Percentiles rank a stretch among this genome's conserved stretches.
phyloP scores from a whole-genome alignment of 2,113 vertebrate species.

The Neotragus moschatus region DNA sequence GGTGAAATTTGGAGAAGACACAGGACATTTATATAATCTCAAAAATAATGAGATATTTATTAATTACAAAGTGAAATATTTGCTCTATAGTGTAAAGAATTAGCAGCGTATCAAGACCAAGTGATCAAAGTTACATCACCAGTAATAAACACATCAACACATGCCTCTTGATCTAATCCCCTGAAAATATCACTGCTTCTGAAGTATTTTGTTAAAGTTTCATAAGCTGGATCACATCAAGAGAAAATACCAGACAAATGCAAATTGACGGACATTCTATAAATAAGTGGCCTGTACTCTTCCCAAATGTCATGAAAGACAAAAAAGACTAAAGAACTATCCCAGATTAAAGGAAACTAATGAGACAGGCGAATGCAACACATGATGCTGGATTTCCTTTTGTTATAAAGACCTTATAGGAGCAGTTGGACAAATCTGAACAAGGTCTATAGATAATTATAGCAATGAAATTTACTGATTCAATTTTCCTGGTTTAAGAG shows the following conservation, averaged over 20 bases:
- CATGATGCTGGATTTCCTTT: background rate
- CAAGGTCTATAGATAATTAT: background rate
- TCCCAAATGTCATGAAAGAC: background rate
- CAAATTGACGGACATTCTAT: background rate
- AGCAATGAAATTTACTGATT: background rate
- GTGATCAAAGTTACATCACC: background rate
- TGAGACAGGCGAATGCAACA: background rate
- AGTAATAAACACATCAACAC: background rate
- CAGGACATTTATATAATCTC: background rate
- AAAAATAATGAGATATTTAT: background rate
- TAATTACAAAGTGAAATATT: background rate
- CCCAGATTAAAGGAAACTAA: background rate
- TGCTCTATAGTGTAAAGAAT: background rate
- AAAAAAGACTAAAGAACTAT: background rate
- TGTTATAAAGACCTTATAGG: background rate
- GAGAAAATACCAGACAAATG: background rate
- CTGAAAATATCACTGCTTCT: background rate
- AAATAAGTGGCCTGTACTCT: background rate
- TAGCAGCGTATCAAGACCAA: background rate
- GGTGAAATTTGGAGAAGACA: background rate
- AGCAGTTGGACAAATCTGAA: background rate
- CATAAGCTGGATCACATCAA: background rate
- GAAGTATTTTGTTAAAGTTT: background rate
- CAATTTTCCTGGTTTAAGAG: background rate
- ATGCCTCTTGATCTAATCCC: background rate